Base-by-base conservation (phyloP, 2,797 vertebrate genomes). In the Diplodus puntazzo region DNA sequence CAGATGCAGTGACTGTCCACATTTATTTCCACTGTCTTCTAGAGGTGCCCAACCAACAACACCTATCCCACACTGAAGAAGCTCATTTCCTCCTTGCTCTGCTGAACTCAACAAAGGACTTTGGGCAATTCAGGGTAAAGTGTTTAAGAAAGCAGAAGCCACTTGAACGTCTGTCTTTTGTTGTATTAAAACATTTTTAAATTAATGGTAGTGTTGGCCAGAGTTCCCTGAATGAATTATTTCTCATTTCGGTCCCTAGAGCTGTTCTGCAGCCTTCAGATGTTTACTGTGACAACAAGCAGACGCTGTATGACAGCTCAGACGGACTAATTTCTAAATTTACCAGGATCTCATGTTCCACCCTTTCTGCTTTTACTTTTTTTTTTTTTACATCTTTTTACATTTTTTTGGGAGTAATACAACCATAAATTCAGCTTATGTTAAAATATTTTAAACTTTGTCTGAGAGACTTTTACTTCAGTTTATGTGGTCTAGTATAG, bases 11-110 rank as follows among this genome's bases (percentile, higher is more conserved):
- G 64, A 79, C 59, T 27, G 27, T 27, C 27, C 27, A 27, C 27
- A 27, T 27, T 27, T 27, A 3, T 27, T 27, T 27, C 27, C 27
- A 27, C 27, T 27, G 27, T 27, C 27, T 27, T 27, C 27, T 27
- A 27, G 27, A 27, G 27, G 27, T 27, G 27, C 27, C 3, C 27
- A 27, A 27, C 27, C 27, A 27, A 39, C 39, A 39, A 39, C 39
- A 39, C 39, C 39, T 57, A 39, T 53, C 11, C 43, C 57, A 69
- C 43, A 63, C 61, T 66, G 58, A 49, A 54, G 64, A 73, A 55
- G 61, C 73, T 85, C 18, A 43, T 75, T 69, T 79, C 55, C 42
- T 83, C 48, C 73, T 60, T 48, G n/a, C 54, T 68, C 49, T 25
- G 46, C 20, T 54, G 54, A 45, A 34, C 46, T 46, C 53, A 11